A percentile compares a stretch with the other conserved stretches of the same genome.
These are phyloP conservation scores for silkworm (Bombyx mori) DNA, from an alignment of 1,140 invertebrate genomes.

Conservation along the genomic window DNA sequence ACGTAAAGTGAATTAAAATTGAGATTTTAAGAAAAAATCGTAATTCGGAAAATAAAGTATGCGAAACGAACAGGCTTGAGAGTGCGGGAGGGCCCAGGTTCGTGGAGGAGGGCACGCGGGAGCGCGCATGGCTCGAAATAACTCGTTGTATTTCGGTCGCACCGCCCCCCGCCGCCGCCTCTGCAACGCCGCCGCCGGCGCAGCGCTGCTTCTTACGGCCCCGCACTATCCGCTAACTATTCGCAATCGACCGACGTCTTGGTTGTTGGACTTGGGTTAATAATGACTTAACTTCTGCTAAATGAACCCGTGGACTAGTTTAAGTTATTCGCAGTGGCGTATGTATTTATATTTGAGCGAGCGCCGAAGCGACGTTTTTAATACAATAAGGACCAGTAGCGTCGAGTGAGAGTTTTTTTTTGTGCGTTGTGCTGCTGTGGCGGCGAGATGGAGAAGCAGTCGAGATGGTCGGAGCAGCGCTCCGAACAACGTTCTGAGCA, in stretches of 20 bases:
- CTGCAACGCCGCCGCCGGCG: constrained; percentile 52
- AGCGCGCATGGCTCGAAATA: constrained; percentile 55
- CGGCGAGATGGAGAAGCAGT: constrained; percentile 56
- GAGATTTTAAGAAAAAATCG: too few relatives aligned
- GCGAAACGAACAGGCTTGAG: constrained; percentile 12
- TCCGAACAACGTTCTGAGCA: constrained; percentile 70
- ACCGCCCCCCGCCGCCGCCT: constrained; percentile 32
- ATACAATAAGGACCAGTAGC: constrained; percentile 46
- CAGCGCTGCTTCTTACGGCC: constrained; percentile 29
- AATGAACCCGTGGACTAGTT: constrained; percentile 76
- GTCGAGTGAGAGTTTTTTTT: constrained; percentile 60
- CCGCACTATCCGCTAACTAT: constrained; percentile 82
- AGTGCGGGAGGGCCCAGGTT: constrained; percentile 11
- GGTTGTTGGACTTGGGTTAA: constrained; percentile 85
- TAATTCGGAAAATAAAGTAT: neutral
- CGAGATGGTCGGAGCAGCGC: constrained; percentile 73
- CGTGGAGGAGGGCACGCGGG: constrained; percentile 23
- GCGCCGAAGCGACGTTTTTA: constrained; percentile 39
- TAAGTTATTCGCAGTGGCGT: constrained; percentile 63
- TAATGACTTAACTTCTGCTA: constrained; percentile 86
- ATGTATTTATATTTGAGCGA: constrained; percentile 43
- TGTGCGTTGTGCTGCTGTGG: constrained; percentile 53
- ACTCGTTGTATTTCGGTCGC: constrained; percentile 59
- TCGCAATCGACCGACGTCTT: constrained; percentile 92
- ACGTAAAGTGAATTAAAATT: too few relatives aligned